phyloP scores from a whole-genome alignment of 2,113 vertebrate genomes.

The Myodes glareolus region DNA sequence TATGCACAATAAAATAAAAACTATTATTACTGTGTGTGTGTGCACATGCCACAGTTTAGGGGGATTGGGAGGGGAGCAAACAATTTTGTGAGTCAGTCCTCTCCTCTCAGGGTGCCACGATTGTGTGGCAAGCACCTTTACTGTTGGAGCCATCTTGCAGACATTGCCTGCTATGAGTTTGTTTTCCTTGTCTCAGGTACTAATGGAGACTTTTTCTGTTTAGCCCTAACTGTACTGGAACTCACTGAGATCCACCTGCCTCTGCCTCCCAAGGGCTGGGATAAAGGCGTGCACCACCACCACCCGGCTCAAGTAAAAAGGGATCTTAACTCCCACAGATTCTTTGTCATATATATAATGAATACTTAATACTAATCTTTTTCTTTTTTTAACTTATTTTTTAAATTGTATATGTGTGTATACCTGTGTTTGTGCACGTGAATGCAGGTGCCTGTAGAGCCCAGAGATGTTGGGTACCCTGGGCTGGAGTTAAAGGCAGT shows the following conservation, averaged over 20 bases:
- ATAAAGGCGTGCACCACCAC: background rate
- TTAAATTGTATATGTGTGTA: background rate
- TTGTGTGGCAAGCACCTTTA: background rate
- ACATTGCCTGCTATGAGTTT: background rate
- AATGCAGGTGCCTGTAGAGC: background rate
- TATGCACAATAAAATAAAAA: background rate
- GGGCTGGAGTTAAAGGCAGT: background rate
- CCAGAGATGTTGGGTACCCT: background rate
- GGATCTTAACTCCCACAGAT: background rate
- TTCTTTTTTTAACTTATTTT: background rate
- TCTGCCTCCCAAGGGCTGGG: background rate
- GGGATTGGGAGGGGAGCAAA: background rate
- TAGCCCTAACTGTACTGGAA: background rate
- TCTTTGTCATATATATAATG: background rate
- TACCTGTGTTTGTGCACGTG: fast-evolving
- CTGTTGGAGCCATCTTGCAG: background rate
- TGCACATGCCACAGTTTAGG: background rate
- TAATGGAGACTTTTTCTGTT: background rate
- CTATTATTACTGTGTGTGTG: background rate
- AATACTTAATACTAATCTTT: background rate
- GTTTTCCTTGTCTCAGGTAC: background rate
- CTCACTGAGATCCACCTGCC: background rate
- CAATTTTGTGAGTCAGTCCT: background rate
- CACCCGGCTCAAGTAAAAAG: background rate
- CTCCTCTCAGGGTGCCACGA: too few relatives aligned